Evolutionary conservation across 2,113 vertebrate genomes (phyloP).

Genomic region (Nannospalax galili): DNA sequence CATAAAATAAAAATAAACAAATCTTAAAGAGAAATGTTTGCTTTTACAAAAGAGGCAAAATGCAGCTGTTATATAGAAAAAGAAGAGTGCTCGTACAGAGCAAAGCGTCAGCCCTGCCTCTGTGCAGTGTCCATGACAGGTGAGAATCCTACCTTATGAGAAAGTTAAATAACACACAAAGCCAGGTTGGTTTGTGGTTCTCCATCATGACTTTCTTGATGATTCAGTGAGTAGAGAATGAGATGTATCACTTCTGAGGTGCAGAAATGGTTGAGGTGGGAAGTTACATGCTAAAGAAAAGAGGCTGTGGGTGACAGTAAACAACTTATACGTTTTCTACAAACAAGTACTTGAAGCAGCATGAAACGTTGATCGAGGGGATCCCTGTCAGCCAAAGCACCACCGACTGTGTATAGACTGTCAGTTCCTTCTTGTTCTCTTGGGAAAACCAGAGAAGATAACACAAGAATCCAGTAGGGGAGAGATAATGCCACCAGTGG

Average conservation of each 20-base stretch:
- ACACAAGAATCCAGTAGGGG: neutral
- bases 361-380: neutral
- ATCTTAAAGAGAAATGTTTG: neutral
- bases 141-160: neutral
- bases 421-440: neutral
- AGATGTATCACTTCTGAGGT: conserved; percentile 54
- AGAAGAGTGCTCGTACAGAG: neutral
- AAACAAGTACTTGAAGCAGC: neutral
- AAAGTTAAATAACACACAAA: conserved; percentile 24
- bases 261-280: conserved; percentile 45
- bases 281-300: neutral
- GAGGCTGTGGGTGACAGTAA: neutral
- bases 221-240: conserved; percentile 38
- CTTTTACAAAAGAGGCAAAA: neutral
- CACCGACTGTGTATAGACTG: rapidly evolving
- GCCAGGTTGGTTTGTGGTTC: conserved; percentile 33
- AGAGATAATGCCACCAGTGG: neutral
- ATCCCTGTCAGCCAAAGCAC: neutral
- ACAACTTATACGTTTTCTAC: neutral
- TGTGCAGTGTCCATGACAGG: neutral
- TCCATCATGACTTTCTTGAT: conserved; percentile 60
- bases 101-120: neutral
- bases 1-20: neutral
- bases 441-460: neutral
- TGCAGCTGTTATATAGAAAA: neutral